These are phyloP conservation scores for Penelope pileata DNA, from an alignment of 2,113 vertebrate species.

Conservation along the genomic window DNA sequence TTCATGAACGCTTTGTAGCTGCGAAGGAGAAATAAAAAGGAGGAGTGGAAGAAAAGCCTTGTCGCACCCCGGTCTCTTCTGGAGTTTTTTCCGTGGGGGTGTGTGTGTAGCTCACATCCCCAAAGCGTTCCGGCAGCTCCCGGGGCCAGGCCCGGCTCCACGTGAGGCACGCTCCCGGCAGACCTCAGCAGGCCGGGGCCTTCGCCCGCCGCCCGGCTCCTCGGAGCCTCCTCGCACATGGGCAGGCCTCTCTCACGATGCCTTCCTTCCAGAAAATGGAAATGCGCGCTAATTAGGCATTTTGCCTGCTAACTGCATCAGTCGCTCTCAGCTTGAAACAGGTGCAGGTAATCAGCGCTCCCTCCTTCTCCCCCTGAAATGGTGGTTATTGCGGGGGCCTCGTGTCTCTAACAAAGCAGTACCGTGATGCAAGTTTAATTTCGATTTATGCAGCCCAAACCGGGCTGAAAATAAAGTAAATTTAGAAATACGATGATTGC, in stretches of 20 bases:
- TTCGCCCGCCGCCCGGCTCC: not conserved
- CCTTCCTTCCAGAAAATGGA: conserved; percentile 22
- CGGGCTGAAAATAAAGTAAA: not conserved
- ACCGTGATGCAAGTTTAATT: not conserved
- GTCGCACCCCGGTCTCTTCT: not conserved
- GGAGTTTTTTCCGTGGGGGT: accelerated
- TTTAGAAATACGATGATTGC: accelerated
- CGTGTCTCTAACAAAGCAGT: not conserved
- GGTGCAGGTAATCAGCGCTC: conserved; percentile 13
- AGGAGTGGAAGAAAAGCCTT: not conserved
- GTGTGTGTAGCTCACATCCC: not conserved
- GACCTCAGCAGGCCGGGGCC: not conserved
- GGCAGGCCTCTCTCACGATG: not conserved
- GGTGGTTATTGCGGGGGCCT: not conserved
- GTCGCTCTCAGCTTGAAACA: not conserved
- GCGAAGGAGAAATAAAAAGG: not conserved
- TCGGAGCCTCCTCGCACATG: not conserved
- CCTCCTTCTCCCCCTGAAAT: not conserved
- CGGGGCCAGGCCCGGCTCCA: not conserved
- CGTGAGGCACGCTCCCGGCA: not conserved
- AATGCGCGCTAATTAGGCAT: not conserved
- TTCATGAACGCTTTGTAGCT: not conserved
- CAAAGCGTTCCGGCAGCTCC: not conserved
- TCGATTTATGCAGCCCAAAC: not conserved
- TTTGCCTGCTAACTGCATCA: not conserved